Base-by-base conservation (phyloP, 2,113 vertebrate genomes). In the Promerops cafer region DNA sequence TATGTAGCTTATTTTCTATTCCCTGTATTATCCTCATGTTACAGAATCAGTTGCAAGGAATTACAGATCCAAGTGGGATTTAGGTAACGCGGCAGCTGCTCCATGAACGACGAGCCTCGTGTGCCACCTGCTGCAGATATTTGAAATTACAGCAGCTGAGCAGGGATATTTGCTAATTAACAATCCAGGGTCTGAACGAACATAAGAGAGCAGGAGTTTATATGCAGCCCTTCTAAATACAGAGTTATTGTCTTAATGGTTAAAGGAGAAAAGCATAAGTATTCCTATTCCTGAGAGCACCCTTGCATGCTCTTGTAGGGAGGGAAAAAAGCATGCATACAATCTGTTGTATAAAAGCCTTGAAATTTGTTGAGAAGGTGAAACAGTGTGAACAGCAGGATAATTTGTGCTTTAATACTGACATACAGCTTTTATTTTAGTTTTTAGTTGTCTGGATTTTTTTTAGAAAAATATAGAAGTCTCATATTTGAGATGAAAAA, bases 71-170 rank as follows among this genome's bases (percentile, higher is more conserved):
- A 9, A 16, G 31, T 2, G 45, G 31, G 45, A 30, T 45, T 94
- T 85, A 14, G 66, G n/a, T 8, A 49, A 69, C 0, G 0, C 63
- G 0, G 0, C 30, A 6, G 40, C 45, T 69, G 0, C 64, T 52
- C 61, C 3, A 1, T 37, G 53, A 89, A 53, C 50, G 77, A 1
- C 10, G 50, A 87, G 61, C 61, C 47, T 87, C 7, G 21, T 57
- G 26, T 56, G 86, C 90, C 96, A 93, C 77, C 96, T 96, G 45
- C 30, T 6, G 74, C 30, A 61, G 28, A 40, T 20, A 11, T 0
- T 12, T 57, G 83, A 65, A 83, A 93, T 40, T 80, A 53, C 96
- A 95, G 77, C 63, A 78, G 18, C 47, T 0, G 0, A 23, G 33
- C 12, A 13, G 27, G 18, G 6, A 33, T 27, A 8, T 52, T 74